phyloP scores from a whole-genome alignment of 2,888 invertebrate genomes.

The Ctenicera cuprea region DNA sequence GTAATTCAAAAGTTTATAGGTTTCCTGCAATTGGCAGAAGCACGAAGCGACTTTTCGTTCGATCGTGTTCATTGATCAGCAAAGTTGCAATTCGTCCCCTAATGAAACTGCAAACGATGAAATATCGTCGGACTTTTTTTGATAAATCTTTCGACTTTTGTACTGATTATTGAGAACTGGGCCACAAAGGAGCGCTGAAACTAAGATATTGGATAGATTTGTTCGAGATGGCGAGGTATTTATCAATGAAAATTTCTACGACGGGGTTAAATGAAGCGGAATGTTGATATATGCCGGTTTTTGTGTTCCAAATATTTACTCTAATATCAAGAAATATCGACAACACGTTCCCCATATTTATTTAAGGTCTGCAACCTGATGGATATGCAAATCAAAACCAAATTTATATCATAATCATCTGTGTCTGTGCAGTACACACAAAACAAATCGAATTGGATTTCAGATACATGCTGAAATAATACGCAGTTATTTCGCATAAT shows the following conservation, averaged over 20 bases:
- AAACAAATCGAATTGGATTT: constrained; percentile 24
- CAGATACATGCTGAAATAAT: constrained; percentile 22
- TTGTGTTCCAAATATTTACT: constrained; percentile 42
- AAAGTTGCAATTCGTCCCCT: constrained; percentile 49
- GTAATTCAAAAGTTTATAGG: too few species aligned
- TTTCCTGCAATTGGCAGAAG: too few species aligned
- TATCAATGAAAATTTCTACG: constrained; percentile 67
- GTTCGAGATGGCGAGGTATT: constrained; percentile 67
- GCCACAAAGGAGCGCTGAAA: constrained; percentile 76
- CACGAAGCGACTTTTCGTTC: too few species aligned
- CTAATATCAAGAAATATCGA: constrained; percentile 31
- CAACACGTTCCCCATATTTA: constrained; percentile 22
- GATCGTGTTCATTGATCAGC: not conserved
- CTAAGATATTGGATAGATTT: constrained; percentile 70
- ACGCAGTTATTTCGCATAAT: constrained; percentile 27
- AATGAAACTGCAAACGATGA: constrained; percentile 66
- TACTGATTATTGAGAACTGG: constrained; percentile 71
- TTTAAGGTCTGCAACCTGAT: constrained; percentile 16
- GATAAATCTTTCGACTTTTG: constrained; percentile 69
- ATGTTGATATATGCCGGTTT: constrained; percentile 56
- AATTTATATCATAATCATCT: constrained; percentile 14
- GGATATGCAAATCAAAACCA: constrained; percentile 20
- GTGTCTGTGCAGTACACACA: constrained; percentile 19
- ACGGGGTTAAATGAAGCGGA: constrained; percentile 61
- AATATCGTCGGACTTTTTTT: constrained; percentile 66